Evolutionary conservation across 2,797 vertebrate species (phyloP), one percentile per base, ranked within the genome.

Genomic region (Bovichtus diacanthus): DNA sequence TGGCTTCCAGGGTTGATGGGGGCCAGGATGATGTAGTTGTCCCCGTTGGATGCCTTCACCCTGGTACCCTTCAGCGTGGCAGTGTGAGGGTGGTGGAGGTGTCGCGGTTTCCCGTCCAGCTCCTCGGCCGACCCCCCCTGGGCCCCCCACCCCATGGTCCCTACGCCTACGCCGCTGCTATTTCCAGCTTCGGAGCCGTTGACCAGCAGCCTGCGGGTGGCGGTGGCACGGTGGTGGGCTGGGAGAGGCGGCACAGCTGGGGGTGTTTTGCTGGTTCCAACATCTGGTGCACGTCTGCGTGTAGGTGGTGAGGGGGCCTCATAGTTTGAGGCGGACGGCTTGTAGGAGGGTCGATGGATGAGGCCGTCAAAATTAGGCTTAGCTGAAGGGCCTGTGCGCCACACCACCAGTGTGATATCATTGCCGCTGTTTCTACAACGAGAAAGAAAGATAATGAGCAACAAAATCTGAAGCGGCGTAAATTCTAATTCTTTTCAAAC

Each of bases 1-100:
- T 98, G 97, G 93, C 96, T 97, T 88, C 97, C 96, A 0, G 96
- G 96, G 62, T 96, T 97, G 92, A 98, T 90, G 12, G 97, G 97
- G 0, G 98, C 95, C 68, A 99, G 92, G 91, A 98, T 97, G 94
- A 98, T 98, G 90, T 98, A 98, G 95, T 98, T 96, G 93, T 98
- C 97, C 0, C 96, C 91, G 4, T 95, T 94, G 16, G 96, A 86
- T 0, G 97, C 94, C 59, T 96, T 95, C 68, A 95, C 95, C 1
- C 95, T 93, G 72, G 97, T 94, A 58, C 95, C 95, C 87, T 95
- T 95, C 66, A 95, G 88, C 3, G 94, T 96, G 78, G 93, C 91
- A 0, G 94, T 93, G 84, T 92, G 91, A 49, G 92, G 92, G 71
- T 92, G 86, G 76, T 92, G 92, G 41, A 92, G 83, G 64, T 76